A percentile compares a stretch with the other conserved stretches of the same genome.
These are phyloP conservation scores for Chaetura pelagica DNA, from an alignment of 2,113 vertebrate genomes.

Conservation along the genomic window DNA sequence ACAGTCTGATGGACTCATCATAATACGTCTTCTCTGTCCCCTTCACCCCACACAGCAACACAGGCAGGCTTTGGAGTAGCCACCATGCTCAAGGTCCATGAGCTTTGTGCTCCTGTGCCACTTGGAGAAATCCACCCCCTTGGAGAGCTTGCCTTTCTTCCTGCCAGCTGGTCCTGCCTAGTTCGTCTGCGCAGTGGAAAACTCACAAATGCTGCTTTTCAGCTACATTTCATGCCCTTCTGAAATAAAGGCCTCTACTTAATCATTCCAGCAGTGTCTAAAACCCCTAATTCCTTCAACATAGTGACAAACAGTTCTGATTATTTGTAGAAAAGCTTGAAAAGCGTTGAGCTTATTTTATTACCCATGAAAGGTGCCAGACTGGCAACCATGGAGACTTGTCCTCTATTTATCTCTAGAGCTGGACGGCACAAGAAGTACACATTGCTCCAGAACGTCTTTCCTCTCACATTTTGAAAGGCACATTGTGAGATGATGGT, in stretches of 20 bases:
- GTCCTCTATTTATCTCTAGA: conserved; percentile 33
- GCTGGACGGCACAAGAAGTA: neutral
- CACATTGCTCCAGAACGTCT: neutral
- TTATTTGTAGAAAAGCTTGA: conserved; percentile 60
- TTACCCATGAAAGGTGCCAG: conserved; percentile 35
- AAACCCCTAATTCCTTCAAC: conserved; percentile 22
- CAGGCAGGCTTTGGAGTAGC: neutral
- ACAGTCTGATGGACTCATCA: neutral
- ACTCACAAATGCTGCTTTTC: conserved; percentile 5
- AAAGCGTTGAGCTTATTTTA: conserved; percentile 8
- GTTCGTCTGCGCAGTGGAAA: neutral
- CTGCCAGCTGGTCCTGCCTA: neutral
- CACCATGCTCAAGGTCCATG: neutral
- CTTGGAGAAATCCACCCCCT: neutral
- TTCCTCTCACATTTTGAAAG: neutral
- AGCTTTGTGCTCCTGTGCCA: neutral
- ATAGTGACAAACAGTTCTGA: conserved; percentile 51
- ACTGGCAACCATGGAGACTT: conserved; percentile 21
- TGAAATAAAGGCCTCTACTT: conserved; percentile 38
- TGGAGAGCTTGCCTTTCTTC: neutral
- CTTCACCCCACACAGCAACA: neutral
- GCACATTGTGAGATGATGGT: neutral
- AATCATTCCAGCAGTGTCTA: conserved; percentile 3
- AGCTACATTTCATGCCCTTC: conserved; percentile 35
- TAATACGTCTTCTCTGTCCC: neutral